Evolutionary conservation across 2,113 vertebrate species (phyloP).

Genomic region (Anolis carolinensis): DNA sequence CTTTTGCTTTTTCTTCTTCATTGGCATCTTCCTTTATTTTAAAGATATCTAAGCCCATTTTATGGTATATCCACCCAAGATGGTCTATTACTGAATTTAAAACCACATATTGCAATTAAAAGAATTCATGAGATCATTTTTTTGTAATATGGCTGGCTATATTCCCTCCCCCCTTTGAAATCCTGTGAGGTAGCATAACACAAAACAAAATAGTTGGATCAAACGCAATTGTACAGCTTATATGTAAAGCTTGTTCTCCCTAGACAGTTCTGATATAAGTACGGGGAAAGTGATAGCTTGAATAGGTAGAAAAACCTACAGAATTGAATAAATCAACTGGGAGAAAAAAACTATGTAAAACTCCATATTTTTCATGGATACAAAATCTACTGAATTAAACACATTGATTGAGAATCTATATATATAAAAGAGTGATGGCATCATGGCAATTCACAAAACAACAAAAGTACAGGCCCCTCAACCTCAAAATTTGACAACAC

Average conservation of each 20-base stretch:
- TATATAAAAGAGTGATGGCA: too few relatives aligned
- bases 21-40: background rate
- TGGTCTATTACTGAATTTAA: too few relatives aligned
- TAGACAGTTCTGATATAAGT: background rate
- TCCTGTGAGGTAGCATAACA: background rate
- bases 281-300: background rate
- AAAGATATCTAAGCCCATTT: background rate
- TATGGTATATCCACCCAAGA: too few relatives aligned
- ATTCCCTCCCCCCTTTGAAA: background rate
- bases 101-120: too few relatives aligned
- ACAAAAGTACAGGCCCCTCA: too few relatives aligned
- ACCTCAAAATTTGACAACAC: too few relatives aligned
- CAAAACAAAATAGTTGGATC: background rate
- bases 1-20: background rate
- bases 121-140: background rate
- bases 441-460: too few relatives aligned
- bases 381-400: too few relatives aligned
- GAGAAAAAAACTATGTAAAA: slow-evolving; percentile 27
- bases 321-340: slow-evolving; percentile 36
- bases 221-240: background rate
- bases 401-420: too few relatives aligned
- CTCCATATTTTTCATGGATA: background rate
- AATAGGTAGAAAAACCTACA: background rate
- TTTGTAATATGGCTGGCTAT: background rate
- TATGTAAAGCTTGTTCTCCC: background rate